Conservation (phyloP, 1,140 invertebrate genomes). For the Meloidogyne exigua region DNA sequence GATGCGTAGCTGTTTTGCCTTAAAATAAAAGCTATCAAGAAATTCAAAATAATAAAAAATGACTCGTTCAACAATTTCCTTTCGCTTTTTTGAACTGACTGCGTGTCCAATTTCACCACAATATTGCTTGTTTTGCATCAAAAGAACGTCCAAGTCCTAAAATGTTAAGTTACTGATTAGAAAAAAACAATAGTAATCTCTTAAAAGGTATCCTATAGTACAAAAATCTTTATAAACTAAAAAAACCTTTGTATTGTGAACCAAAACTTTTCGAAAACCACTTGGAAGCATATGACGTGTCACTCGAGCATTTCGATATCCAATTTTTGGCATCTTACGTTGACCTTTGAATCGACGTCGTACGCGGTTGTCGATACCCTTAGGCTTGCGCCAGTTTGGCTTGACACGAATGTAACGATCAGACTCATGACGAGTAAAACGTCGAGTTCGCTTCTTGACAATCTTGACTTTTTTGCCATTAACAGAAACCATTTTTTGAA, state of each 20-base stretch:
- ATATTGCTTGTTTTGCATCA: slow-evolving; percentile 97
- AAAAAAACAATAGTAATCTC: slow-evolving; percentile 12
- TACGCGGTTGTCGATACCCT: slow-evolving; percentile 98
- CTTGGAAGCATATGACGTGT: slow-evolving; percentile 91
- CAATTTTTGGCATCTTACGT: slow-evolving; percentile 96
- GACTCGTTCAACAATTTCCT: slow-evolving; percentile 83
- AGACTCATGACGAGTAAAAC: slow-evolving; percentile 56
- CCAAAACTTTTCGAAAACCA: slow-evolving; percentile 89
- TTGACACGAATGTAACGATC: slow-evolving; percentile 55
- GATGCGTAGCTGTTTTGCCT: slow-evolving; percentile 78
- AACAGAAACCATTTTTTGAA: slow-evolving; percentile 50
- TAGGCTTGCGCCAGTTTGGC: slow-evolving; percentile 85
- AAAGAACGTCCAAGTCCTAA: slow-evolving; percentile 92
- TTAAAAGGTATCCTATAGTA: not conserved
- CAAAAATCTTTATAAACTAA: slow-evolving; percentile 45
- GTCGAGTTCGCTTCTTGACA: slow-evolving; percentile 53
- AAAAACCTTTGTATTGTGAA: slow-evolving; percentile 78
- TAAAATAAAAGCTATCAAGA: not conserved
- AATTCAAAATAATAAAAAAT: not conserved
- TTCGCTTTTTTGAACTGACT: slow-evolving; percentile 92
- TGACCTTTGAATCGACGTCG: slow-evolving; percentile 97
- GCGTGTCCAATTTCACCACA: slow-evolving; percentile 95
- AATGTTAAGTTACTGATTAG: slow-evolving; percentile 49
- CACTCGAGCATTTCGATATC: slow-evolving; percentile 87
- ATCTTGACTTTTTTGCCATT: slow-evolving; percentile 52